Evolutionary conservation across 2,797 vertebrate species (phyloP).

Genomic region (Triplophysa bombifrons): DNA sequence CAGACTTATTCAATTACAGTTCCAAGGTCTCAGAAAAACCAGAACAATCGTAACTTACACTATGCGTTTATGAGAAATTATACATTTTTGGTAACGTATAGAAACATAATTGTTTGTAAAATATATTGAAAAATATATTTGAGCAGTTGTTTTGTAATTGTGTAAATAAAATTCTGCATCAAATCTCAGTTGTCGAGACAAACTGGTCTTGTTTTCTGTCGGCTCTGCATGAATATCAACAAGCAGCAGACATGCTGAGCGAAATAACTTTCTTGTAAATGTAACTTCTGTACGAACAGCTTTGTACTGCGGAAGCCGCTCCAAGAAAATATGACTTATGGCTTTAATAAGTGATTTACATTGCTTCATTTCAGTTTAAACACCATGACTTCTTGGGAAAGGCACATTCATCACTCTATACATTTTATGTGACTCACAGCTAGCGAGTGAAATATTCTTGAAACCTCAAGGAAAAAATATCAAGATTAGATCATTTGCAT

Average conservation of each 20-base stretch:
- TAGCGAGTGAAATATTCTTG: slow-evolving; percentile 75
- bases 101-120: not conserved
- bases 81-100: not conserved
- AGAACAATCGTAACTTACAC: not conserved
- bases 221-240: not conserved
- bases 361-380: slow-evolving; percentile 67
- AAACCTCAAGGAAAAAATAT: slow-evolving; percentile 69
- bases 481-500: slow-evolving; percentile 77
- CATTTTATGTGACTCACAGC: slow-evolving; percentile 68
- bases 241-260: not conserved
- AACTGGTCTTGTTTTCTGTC: not conserved
- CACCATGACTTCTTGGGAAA: slow-evolving; percentile 70
- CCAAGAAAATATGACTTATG: slow-evolving; percentile 27
- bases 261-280: not conserved
- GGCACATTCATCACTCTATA: slow-evolving; percentile 70
- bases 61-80: not conserved
- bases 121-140: not conserved
- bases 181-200: not conserved
- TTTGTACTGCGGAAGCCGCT: not conserved
- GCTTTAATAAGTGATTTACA: slow-evolving; percentile 68
- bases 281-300: not conserved
- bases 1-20: not conserved
- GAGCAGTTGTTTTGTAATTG: not conserved
- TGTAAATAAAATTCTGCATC: not conserved
- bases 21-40: not conserved